Base-by-base conservation (phyloP, 2,888 invertebrate species). In the Lepidocyrtoides sp. region DNA sequence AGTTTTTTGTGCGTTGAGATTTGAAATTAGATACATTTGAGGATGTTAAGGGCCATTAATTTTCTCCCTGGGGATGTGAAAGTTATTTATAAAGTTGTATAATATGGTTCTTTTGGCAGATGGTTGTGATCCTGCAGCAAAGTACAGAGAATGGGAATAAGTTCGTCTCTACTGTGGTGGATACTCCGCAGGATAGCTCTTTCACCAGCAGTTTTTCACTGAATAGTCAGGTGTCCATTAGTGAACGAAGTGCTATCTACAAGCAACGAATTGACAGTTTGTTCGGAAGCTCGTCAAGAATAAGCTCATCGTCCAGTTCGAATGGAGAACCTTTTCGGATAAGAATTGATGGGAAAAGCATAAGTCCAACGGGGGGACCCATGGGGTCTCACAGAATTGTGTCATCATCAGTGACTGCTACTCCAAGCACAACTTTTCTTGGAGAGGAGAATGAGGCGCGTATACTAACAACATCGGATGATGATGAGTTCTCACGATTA, bases 201-300 rank as follows among this genome's bases (percentile, higher is more conserved):
- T 89, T 86, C 81, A 86, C 90, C 17, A 93, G 92, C 66, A 91
- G 89, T 44, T 92, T 93, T 41, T 93, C 93, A 0, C 32, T 92
- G 10, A 91, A 77, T 14, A 93, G 93, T 81, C 93, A 94, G 83
- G 91, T 94, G 89, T 94, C 94, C 5, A 93, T 94, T 41, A 94
- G 94, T 92, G 94, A 94, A 82, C 92, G 94, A 20, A 94, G 94
- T 93, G 94, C 97, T 89, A 96, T 97, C 91, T 97, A 97, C 95
- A 98, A 98, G 95, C 97, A 97, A 94, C 97, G 97, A 95, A 98
- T 98, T 95, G 98, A 98, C 95, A 97, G 97, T 29, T 97, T 98
- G 95, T 98, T 98, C 95, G 97, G 93, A 1, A 77, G 93, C 14
- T 91, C 93, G 17, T 72, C 92, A 8, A 79, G 91, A 69, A 79